Evolutionary conservation across 1,140 invertebrate species (phyloP), one percentile per base, ranked within the genome.

Genomic region (Pteromalus puparum): DNA sequence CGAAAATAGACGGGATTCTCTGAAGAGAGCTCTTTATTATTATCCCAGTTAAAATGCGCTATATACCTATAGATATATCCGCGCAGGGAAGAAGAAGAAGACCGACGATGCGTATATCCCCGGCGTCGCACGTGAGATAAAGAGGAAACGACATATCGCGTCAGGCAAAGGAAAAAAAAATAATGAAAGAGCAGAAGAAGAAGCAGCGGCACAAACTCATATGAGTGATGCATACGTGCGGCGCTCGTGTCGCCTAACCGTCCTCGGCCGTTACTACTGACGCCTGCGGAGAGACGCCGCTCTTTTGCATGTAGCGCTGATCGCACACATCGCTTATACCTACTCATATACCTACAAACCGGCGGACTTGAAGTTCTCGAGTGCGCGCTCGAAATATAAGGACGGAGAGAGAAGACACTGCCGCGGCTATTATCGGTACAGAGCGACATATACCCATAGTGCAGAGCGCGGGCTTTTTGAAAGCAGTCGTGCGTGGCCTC

Each of bases 161-260:
- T n/a, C 61, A 9, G 38, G 53, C 18, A 34, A 34, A 34, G 53
- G 18, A n/a, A n/a, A 61, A 18, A 18, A 61, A 61, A n/a, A 42
- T 42, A n/a, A 42, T 42, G 38, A 42, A n/a, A 61, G 30, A 34
- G 30, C 30, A 34, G 4, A 61, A n/a, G n/a, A 61, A 61, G 21
- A 21, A 61, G 18, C 48, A 12, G 13, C 15, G 18, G 46, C 48
- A 53, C 48, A 15, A 18, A 53, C 48, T 53, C 15, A n/a, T n/a
- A 21, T 5, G 53, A n/a, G 53, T 61, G 18, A 53, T 53, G 12
- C 18, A 61, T 21, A 61, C 73, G 34, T 38, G 13, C 24, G 75
- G 80, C 70, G 70, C 70, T 48, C 42, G 80, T 70, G 30, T 81
- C 70, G 80, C 18, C 70, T 61, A 72, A 53, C 79, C 79, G 79